Base-by-base conservation (phyloP, 1,140 invertebrate species). In the Drosophila lacteicornis region DNA sequence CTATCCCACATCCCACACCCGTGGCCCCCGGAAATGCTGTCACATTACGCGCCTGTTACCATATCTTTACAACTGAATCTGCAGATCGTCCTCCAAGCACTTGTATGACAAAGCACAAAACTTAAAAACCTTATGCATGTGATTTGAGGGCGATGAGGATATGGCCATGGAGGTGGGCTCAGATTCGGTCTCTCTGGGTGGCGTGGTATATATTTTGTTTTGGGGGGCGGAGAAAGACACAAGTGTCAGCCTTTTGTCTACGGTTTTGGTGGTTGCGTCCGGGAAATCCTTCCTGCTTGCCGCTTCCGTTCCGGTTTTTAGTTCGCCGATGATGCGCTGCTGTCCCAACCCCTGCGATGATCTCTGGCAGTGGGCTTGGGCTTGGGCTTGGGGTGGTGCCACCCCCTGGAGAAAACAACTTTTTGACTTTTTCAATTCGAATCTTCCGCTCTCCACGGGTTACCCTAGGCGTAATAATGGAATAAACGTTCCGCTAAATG, bases 401-500 rank as follows among this genome's bases (percentile, higher is more conserved):
- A 73, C 62, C 67, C 58, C 17, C 65, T 27, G 38, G 30, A 66
- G 30, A 59, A 40, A 71, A 53, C 58, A 60, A 81, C 67, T 80
- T 86, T 90, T 82, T 90, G 86, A 90, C 85, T 90, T 90, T 90
- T 90, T 90, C 85, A 90, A 85, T 90, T 90, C 82, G 85, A 90
- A 62, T 84, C 57, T 82, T 79, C 51, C 77, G 56, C 22, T 45
- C 62, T 61, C 56, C 3, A 19, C 27, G 33, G 25, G 56, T 82
- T 80, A 51, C 46, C 79, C 80, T 66, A 56, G 73, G 80, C 75
- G 86, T 91, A 91, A 91, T 91, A 92, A 92, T 91, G 90, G 91
- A 91, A 91, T 92, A 92, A 92, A 80, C 79, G 86, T 87, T 91
- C 80, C 62, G 86, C 91, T 92, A 92, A 92, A 92, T 91, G 91